phyloP scores from a whole-genome alignment of 1,140 invertebrate species.

The Neotoxoptera formosana region DNA sequence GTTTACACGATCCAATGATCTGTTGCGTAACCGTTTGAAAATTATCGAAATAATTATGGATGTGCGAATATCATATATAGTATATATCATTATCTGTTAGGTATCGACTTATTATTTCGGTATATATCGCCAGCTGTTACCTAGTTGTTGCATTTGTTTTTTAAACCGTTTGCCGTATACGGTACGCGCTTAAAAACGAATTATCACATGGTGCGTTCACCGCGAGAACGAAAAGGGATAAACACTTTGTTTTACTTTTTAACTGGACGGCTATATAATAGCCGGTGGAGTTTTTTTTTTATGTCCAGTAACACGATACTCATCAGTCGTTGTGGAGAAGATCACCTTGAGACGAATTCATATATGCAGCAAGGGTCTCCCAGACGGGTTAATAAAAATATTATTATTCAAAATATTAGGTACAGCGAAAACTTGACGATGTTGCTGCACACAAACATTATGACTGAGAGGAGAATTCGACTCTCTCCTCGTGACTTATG shows the following conservation, averaged over 20 bases:
- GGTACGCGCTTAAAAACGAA: not conserved
- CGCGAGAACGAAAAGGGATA: not conserved
- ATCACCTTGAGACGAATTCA: slow-evolving; percentile 43
- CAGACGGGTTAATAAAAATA: not conserved
- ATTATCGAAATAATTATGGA: slow-evolving; percentile 23
- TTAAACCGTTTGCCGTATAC: not conserved
- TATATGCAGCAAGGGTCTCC: not conserved
- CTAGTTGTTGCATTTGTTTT: not conserved
- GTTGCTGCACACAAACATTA: not conserved
- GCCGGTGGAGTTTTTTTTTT: not conserved
- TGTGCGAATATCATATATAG: not conserved
- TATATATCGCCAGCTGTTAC: not conserved
- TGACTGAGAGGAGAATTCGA: not conserved
- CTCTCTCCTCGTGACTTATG: slow-evolving; percentile 31
- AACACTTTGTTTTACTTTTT: not conserved
- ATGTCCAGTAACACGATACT: not conserved
- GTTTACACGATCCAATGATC: slow-evolving; percentile 42
- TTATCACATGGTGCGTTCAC: not conserved
- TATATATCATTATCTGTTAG: not conserved
- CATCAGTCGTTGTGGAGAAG: not conserved
- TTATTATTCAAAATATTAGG: not conserved
- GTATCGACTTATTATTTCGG: not conserved
- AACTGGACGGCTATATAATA: not conserved
- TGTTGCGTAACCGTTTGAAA: not conserved
- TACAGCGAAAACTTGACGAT: not conserved